Evolutionary conservation across 2,113 vertebrate species (phyloP).

Genomic region (Emydocephalus ijimae): DNA sequence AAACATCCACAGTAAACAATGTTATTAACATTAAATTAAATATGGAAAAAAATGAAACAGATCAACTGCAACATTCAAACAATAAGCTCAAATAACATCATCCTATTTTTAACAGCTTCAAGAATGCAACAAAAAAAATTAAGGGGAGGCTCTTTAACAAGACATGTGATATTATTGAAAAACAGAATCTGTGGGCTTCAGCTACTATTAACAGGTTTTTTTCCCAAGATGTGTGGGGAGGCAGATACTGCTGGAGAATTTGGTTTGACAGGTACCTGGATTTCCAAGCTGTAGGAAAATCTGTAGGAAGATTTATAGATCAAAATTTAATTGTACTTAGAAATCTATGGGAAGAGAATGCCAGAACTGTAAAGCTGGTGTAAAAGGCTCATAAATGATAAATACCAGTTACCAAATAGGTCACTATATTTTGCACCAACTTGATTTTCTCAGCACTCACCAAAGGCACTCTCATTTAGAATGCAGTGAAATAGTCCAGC

Average conservation of each 20-base stretch:
- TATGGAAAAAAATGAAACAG: background rate
- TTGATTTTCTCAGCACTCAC: background rate
- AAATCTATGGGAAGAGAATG: background rate
- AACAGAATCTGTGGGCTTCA: background rate
- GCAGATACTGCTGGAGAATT: background rate
- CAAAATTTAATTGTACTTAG: background rate
- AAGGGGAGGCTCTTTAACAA: background rate
- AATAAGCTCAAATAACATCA: background rate
- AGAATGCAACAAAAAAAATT: background rate
- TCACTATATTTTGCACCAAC: background rate
- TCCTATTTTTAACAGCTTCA: background rate
- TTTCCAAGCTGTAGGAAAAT: background rate
- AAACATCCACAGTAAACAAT: background rate
- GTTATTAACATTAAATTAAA: background rate
- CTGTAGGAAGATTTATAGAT: background rate
- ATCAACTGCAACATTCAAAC: background rate
- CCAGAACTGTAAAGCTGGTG: background rate
- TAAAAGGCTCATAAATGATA: background rate
- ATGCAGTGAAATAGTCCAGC: background rate
- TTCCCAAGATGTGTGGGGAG: no score
- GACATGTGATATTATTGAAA: background rate
- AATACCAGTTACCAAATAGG: background rate
- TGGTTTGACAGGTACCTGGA: background rate
- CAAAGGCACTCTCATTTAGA: background rate
- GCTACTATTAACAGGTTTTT: background rate